These are phyloP conservation scores for Polylopha cassiicola DNA, from an alignment of 2,888 invertebrate species.

Conservation along the genomic window DNA sequence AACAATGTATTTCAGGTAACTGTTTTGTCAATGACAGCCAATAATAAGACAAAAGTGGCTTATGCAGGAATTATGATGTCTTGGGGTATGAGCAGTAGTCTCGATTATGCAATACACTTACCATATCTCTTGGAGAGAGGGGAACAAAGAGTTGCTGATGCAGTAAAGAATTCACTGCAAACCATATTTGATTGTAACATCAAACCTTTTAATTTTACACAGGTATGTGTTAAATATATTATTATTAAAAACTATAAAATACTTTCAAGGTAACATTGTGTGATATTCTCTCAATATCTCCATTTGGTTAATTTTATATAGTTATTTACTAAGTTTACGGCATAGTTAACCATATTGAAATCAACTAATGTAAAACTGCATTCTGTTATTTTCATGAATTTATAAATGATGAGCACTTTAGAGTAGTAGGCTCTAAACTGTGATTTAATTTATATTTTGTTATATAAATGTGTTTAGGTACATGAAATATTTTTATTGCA, in stretches of 20 bases:
- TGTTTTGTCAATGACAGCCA: constrained; percentile 43
- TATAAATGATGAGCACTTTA: too few relatives aligned
- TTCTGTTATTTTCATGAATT: too few relatives aligned
- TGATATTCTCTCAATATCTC: too few relatives aligned
- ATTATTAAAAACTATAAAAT: too few relatives aligned
- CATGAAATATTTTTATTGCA: constrained; percentile 36
- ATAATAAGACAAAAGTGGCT: constrained; percentile 40
- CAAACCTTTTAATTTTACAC: constrained; percentile 55
- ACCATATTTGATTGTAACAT: constrained; percentile 69
- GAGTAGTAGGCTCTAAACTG: too few relatives aligned
- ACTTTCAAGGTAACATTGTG: too few relatives aligned
- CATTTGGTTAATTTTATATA: background rate
- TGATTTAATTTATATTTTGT: too few relatives aligned
- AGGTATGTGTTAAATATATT: too few relatives aligned
- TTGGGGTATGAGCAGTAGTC: constrained; percentile 50
- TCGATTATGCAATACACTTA: constrained; percentile 49
- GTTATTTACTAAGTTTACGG: background rate
- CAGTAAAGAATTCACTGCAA: constrained; percentile 53
- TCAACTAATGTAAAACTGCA: too few relatives aligned
- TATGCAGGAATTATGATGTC: constrained; percentile 58
- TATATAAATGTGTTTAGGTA: too few relatives aligned
- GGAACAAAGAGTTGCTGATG: constrained; percentile 46
- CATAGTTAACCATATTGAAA: too few relatives aligned
- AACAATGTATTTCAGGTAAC: constrained; percentile 60
- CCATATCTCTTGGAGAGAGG: constrained; percentile 69